phyloP scores from a whole-genome alignment of 2,888 invertebrate species.

The Heliconius ismenius region DNA sequence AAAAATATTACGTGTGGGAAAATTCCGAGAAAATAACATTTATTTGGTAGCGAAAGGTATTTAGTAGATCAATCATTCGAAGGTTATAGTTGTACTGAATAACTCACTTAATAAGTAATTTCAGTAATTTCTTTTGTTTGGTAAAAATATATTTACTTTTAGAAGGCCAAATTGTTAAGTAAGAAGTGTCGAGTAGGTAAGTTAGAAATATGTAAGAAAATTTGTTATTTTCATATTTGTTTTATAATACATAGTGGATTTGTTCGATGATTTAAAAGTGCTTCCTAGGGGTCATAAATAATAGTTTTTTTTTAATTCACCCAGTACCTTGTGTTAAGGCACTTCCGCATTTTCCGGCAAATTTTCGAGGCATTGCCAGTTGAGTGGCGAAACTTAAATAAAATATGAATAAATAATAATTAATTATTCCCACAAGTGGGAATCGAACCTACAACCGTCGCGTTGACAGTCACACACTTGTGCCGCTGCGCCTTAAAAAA shows the following conservation, averaged over 20 bases:
- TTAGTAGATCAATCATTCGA: conserved; percentile 14
- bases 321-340: background rate
- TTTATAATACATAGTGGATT: background rate
- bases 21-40: conserved; percentile 3
- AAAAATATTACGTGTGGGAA: background rate
- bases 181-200: background rate
- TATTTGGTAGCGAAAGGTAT: conserved; percentile 13
- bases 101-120: conserved; percentile 7
- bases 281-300: no score
- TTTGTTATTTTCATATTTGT: background rate
- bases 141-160: background rate
- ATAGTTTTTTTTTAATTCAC: no score
- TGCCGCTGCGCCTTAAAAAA: background rate
- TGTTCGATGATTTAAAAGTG: no score
- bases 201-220: background rate
- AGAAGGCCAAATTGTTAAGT: background rate
- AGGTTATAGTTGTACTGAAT: background rate
- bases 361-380: background rate
- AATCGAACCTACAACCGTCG: background rate
- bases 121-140: background rate
- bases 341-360: background rate
- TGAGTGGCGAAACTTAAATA: background rate
- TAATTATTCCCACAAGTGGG: background rate
- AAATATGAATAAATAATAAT: background rate
- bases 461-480: background rate